These are phyloP conservation scores for Grus americana DNA, from an alignment of 2,113 vertebrate species.

Conservation along the genomic window DNA sequence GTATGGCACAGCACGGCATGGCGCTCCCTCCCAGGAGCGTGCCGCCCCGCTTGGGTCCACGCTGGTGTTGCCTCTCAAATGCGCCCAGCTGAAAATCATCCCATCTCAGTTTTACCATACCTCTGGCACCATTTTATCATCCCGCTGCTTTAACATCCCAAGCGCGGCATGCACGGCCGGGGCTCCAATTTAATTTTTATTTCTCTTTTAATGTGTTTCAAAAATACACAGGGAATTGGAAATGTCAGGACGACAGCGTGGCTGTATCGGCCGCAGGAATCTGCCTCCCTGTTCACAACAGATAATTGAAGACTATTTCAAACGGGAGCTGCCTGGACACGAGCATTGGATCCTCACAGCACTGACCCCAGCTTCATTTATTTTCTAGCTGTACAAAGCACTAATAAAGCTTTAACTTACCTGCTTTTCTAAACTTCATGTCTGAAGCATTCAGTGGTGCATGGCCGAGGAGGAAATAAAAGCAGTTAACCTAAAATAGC, in stretches of 20 bases:
- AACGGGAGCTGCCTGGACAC: neutral
- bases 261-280: neutral
- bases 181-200: neutral
- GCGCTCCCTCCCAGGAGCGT: neutral
- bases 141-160: neutral
- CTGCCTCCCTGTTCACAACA: neutral
- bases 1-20: accelerated
- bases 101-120: neutral
- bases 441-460: neutral
- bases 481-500: neutral
- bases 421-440: neutral
- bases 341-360: neutral
- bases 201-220: neutral
- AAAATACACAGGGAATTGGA: neutral
- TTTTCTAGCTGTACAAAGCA: neutral
- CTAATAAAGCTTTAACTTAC: neutral
- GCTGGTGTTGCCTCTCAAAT: neutral
- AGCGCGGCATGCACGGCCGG: accelerated
- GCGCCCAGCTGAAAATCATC: neutral
- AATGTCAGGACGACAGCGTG: neutral
- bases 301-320: neutral
- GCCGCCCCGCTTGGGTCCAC: neutral
- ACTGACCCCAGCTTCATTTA: neutral
- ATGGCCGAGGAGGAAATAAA: neutral
- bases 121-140: neutral